These are phyloP conservation scores for Theonella swinhoei DNA, from an alignment of 37 sponge, comb jelly and placozoan species.

Conservation along the genomic window DNA sequence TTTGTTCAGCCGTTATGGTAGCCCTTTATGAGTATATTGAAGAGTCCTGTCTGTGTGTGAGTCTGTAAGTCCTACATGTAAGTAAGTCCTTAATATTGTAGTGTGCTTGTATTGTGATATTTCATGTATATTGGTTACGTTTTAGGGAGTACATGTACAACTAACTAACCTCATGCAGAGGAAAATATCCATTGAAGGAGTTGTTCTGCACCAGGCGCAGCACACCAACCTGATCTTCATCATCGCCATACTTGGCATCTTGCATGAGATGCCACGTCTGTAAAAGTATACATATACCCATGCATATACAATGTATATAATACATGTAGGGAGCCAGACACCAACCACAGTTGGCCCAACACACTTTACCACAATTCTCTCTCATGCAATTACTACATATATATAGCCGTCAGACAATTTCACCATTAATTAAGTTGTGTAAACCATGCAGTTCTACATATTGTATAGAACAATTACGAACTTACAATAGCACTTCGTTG, in stretches of 20 bases:
- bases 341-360: background rate
- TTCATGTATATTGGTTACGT: no score
- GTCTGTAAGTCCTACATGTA: background rate
- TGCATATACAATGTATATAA: no score
- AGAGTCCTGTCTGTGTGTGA: no score
- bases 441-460: background rate
- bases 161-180: conserved; percentile 78
- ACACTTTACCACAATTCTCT: background rate
- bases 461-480: background rate
- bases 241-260: conserved; percentile 59
- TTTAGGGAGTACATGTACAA: background rate
- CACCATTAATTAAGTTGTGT: background rate
- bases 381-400: background rate
- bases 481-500: conserved; percentile 82
- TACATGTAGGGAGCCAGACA: no score
- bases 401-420: background rate
- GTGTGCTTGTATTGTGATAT: no score
- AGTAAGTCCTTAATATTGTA: no score
- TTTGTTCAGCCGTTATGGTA: no score
- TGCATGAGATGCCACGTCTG: conserved; percentile 63
- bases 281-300: no score
- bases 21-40: no score
- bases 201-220: conserved; percentile 70
- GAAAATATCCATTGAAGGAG: conserved; percentile 69
- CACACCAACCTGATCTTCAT: conserved; percentile 71